These are phyloP conservation scores for Gisinianus flammeolus DNA, from an alignment of 2,888 invertebrate genomes.

Conservation along the genomic window DNA sequence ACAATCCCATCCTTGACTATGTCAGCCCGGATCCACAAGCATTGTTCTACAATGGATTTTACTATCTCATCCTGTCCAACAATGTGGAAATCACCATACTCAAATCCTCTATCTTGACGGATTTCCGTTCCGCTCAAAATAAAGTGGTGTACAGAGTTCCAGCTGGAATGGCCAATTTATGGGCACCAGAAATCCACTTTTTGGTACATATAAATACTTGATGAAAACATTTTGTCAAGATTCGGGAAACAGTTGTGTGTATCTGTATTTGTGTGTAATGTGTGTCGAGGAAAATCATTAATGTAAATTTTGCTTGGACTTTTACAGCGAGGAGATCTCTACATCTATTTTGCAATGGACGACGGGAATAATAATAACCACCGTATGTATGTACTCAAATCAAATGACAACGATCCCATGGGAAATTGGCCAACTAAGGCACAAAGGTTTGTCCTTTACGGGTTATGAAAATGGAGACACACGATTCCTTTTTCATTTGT, in stretches of 20 bases:
- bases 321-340: conserved; percentile 42
- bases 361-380: conserved; percentile 51
- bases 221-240: too few relatives aligned
- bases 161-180: conserved; percentile 44
- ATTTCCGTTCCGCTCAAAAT: conserved; percentile 49
- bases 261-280: too few relatives aligned
- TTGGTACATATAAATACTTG: conserved; percentile 11
- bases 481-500: too few relatives aligned
- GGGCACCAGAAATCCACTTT: conserved; percentile 53
- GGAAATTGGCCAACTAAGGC: conserved; percentile 42
- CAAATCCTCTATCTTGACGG: conserved; percentile 47
- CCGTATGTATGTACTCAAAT: conserved; percentile 55
- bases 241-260: too few relatives aligned
- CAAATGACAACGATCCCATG: conserved; percentile 47
- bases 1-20: conserved; percentile 32
- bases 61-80: conserved; percentile 25
- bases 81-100: conserved; percentile 19
- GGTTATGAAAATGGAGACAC: too few relatives aligned
- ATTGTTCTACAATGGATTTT: conserved; percentile 22
- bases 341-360: conserved; percentile 57
- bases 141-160: conserved; percentile 46
- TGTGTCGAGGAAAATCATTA: too few relatives aligned
- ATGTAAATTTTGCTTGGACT: neutral
- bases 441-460: too few relatives aligned
- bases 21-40: conserved; percentile 29